Evolutionary conservation across 2,797 vertebrate genomes (phyloP), one percentile per base, ranked within the genome.

Genomic region (Orientallactaga sibirica): DNA sequence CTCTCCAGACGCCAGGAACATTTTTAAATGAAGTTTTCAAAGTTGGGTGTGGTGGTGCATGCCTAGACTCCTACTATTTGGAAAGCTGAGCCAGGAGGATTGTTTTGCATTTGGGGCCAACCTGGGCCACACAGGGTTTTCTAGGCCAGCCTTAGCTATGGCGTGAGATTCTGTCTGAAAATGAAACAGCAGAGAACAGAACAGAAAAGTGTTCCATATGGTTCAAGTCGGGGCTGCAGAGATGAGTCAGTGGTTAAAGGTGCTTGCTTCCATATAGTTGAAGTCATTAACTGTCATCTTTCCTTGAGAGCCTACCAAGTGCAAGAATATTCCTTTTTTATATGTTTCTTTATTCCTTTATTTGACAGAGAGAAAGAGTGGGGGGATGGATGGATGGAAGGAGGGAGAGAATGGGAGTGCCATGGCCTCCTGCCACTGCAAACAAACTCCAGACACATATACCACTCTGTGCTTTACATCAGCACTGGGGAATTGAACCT

Each of bases 271-370:
- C 43, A 48, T 48, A 27, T 19, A 29, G 25, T 76, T 55, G 71
- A 86, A 88, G 48, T 79, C 75, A 90, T 14, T 68, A 78, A 66
- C 15, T 68, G 33, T n/a, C 66, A 86, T 82, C 52, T 92, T 86
- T 84, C 87, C 79, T 85, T 75, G 58, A 92, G 52, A 9, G 37
- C 73, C 80, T 92, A 80, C 61, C 78, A 79, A 14, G 43, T 67
- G 2, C 62, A 94, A 81, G 41, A 82, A 66, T 82, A 58, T 19
- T 43, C 24, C 48, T 48, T 58, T 58, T 58, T 16, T 58, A 58
- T 3, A 58, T 58, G 48, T 48, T 48, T 48, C 14, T 58, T 58
- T 16, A 58, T 15, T 58, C 55, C 14, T 14, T 58, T 55, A 55
- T 55, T 55, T 55, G 55, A 55, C 8, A 48, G 43, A 48, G 8